Percentiles rank a stretch among this genome's conserved stretches.
These are phyloP conservation scores for Ferdinandea cuprea DNA, from an alignment of 2,888 invertebrate species.

Conservation along the genomic window DNA sequence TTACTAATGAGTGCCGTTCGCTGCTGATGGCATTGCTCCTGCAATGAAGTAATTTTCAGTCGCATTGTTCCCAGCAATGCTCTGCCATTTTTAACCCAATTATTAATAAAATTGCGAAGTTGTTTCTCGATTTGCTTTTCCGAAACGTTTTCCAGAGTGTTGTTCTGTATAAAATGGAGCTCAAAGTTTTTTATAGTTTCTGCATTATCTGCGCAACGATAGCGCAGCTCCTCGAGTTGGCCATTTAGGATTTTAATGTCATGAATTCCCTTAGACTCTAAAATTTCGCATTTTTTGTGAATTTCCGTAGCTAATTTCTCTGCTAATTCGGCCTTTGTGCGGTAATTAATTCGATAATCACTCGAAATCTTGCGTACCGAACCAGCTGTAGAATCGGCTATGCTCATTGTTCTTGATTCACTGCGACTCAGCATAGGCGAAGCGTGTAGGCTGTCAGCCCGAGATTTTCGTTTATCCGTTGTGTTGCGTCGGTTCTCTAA, in stretches of 20 bases:
- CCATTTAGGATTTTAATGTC: slow-evolving; percentile 81
- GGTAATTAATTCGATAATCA: slow-evolving; percentile 79
- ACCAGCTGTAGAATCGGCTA: slow-evolving; percentile 60
- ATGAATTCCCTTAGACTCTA: slow-evolving; percentile 77
- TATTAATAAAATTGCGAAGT: slow-evolving; percentile 84
- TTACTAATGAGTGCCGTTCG: slow-evolving; percentile 81
- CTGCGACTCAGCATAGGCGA: slow-evolving; percentile 72
- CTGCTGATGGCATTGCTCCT: slow-evolving; percentile 83
- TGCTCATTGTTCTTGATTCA: slow-evolving; percentile 75
- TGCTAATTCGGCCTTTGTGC: slow-evolving; percentile 80
- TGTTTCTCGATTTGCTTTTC: slow-evolving; percentile 81
- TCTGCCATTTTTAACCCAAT: slow-evolving; percentile 84
- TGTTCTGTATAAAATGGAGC: slow-evolving; percentile 78
- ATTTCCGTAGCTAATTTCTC: slow-evolving; percentile 79
- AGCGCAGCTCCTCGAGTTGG: slow-evolving; percentile 84
- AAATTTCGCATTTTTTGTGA: slow-evolving; percentile 77
- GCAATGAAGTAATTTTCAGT: slow-evolving; percentile 83
- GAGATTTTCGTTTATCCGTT: slow-evolving; percentile 30
- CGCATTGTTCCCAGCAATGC: slow-evolving; percentile 84
- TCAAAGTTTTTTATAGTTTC: slow-evolving; percentile 83
- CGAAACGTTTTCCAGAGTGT: slow-evolving; percentile 77
- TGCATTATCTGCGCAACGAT: slow-evolving; percentile 83
- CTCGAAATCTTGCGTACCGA: slow-evolving; percentile 24
- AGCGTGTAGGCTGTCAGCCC: not conserved
- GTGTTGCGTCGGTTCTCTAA: slow-evolving; percentile 71